These are phyloP conservation scores for Alectura lathami DNA, from an alignment of 2,113 vertebrate species.

Conservation along the genomic window DNA sequence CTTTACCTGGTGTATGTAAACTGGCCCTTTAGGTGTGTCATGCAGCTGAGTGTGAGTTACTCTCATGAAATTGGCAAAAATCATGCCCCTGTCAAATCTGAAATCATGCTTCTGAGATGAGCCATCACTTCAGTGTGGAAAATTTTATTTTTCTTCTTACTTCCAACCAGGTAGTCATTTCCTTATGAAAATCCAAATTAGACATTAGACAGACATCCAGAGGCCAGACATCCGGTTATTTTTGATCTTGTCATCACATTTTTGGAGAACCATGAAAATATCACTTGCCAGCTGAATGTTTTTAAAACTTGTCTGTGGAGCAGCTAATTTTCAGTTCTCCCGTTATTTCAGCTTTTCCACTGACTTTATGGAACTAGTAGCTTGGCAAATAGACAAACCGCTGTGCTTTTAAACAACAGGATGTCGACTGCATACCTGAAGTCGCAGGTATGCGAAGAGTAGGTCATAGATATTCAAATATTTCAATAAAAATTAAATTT, in stretches of 20 bases:
- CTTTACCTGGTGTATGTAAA: neutral
- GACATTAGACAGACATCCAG: neutral
- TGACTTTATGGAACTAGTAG: fast-evolving
- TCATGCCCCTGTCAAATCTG: neutral
- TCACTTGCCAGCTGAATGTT: neutral
- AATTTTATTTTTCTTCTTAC: neutral
- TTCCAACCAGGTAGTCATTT: neutral
- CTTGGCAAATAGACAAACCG: neutral
- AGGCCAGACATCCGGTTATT: no score
- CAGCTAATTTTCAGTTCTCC: neutral
- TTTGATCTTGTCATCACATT: neutral
- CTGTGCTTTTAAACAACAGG: neutral
- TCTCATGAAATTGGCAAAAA: neutral
- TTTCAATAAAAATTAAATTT: neutral
- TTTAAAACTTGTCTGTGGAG: neutral
- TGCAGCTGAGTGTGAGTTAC: neutral
- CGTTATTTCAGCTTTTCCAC: neutral
- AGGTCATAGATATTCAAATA: neutral
- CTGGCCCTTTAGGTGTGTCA: fast-evolving
- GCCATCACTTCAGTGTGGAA: neutral
- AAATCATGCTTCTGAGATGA: neutral
- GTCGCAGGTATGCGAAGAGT: neutral
- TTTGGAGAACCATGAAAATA: neutral
- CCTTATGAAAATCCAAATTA: neutral
- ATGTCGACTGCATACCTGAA: neutral